Evolutionary conservation across 2,888 invertebrate genomes (phyloP).

Genomic region (Mimumesa dahlbomi): DNA sequence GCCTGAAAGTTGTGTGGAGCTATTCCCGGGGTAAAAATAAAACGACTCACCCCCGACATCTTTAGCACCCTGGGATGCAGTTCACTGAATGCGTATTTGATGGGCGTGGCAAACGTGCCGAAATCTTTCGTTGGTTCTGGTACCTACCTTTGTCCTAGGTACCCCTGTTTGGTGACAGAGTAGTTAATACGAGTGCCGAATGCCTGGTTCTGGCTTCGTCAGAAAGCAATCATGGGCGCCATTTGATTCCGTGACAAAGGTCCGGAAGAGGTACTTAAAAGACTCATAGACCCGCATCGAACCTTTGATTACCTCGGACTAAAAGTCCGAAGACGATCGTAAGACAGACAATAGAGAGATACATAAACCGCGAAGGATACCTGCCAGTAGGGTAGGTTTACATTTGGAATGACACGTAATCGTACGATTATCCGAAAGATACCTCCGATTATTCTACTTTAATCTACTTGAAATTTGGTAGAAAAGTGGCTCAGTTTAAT

Average conservation of each 20-base stretch:
- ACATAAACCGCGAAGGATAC: background rate
- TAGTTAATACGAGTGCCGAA: conserved; percentile 9
- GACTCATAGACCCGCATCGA: background rate
- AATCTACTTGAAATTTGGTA: too few relatives aligned
- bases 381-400: too few relatives aligned
- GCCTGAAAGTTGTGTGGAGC: too few relatives aligned
- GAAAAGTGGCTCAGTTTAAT: too few relatives aligned
- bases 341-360: background rate
- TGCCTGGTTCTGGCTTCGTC: background rate
- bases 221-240: background rate
- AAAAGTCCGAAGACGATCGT: background rate
- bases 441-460: too few relatives aligned
- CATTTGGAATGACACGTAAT: too few relatives aligned
- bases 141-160: background rate
- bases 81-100: conserved; percentile 2
- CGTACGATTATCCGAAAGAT: too few relatives aligned
- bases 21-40: background rate
- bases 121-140: background rate
- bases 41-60: background rate
- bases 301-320: background rate
- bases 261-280: background rate
- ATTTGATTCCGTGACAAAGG: background rate
- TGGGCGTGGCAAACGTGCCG: conserved; percentile 17
- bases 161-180: background rate
- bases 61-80: background rate